These are phyloP conservation scores for Gavialis gangeticus DNA, from an alignment of 2,113 vertebrate species.

Conservation along the genomic window DNA sequence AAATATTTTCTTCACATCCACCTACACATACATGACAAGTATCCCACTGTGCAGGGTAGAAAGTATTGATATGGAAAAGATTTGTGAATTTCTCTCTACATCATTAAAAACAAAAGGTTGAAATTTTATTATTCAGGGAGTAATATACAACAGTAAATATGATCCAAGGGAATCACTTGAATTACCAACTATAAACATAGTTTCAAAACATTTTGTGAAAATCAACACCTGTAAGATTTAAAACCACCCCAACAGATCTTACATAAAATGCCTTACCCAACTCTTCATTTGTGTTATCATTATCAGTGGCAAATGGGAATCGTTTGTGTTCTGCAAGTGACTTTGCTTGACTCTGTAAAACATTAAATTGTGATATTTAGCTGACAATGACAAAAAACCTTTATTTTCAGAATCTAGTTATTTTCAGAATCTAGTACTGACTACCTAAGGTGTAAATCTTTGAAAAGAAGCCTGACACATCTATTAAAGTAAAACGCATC, in stretches of 20 bases:
- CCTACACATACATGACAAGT: neutral
- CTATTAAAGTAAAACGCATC: neutral
- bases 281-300: conserved; percentile 93
- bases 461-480: neutral
- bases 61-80: neutral
- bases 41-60: neutral
- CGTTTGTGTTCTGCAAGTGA: conserved; percentile 93
- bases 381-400: conserved; percentile 19
- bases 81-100: neutral
- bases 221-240: neutral
- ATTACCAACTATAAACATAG: neutral
- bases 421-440: neutral
- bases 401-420: neutral
- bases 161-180: neutral
- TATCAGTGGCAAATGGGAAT: conserved; percentile 93
- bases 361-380: conserved; percentile 21
- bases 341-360: conserved; percentile 92
- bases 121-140: neutral
- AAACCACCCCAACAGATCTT: conserved; percentile 12
- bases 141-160: neutral
- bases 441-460: neutral
- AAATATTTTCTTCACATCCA: neutral
- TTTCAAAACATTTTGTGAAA: conserved; percentile 2
- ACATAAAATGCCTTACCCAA: conserved; percentile 83
- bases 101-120: neutral